These are phyloP conservation scores for Indri indri DNA, from an alignment of 2,113 vertebrate genomes.

Conservation along the genomic window DNA sequence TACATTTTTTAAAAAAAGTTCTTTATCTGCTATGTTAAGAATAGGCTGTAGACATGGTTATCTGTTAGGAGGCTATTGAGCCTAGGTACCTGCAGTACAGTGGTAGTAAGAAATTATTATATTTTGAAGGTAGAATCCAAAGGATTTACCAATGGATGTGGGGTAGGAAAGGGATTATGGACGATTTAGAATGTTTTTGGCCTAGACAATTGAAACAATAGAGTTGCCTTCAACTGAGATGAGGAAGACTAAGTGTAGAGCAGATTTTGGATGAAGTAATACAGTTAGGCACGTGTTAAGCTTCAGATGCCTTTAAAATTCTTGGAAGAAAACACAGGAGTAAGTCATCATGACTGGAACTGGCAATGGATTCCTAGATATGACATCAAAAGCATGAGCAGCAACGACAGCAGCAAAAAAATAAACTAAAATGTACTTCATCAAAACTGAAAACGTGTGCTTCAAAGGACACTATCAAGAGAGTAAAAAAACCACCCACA, in stretches of 20 bases:
- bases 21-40: background rate
- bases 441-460: background rate
- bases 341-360: background rate
- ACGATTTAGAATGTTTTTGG: background rate
- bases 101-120: background rate
- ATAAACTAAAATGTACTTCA: background rate
- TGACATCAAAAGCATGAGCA: background rate
- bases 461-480: background rate
- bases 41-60: background rate
- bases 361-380: background rate
- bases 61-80: background rate
- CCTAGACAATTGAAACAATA: background rate
- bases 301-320: background rate
- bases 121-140: background rate
- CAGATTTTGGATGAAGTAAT: background rate
- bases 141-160: conserved; percentile 3
- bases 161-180: background rate
- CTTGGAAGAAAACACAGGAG: background rate
- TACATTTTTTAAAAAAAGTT: background rate
- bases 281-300: background rate
- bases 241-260: background rate
- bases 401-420: conserved; percentile 8
- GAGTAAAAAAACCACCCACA: background rate
- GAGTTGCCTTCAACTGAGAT: background rate
- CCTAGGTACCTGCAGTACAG: background rate